These are phyloP conservation scores for Alosa sapidissima DNA, from an alignment of 2,797 vertebrate species.

Conservation along the genomic window DNA sequence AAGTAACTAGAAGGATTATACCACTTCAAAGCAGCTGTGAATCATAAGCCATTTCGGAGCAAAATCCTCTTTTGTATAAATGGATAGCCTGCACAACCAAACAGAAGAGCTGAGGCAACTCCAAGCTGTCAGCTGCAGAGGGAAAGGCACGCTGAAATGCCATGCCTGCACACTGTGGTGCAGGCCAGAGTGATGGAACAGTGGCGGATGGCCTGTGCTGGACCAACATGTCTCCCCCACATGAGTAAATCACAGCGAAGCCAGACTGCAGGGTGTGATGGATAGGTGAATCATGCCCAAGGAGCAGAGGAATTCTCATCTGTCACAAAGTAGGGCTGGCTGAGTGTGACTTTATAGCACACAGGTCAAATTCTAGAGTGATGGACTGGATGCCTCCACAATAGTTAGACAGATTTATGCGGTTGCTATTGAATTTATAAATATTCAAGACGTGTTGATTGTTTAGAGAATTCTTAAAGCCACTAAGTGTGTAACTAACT, in stretches of 20 bases:
- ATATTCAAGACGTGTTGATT: constrained; percentile 64
- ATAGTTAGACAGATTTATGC: constrained; percentile 62
- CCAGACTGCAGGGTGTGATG: constrained; percentile 58
- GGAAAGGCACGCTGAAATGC: constrained; percentile 26
- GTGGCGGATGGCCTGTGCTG: constrained; percentile 54
- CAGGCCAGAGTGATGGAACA: constrained; percentile 55
- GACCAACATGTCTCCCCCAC: constrained; percentile 52
- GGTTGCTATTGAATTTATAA: constrained; percentile 69
- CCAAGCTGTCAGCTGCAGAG: constrained; percentile 34
- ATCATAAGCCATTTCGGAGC: constrained; percentile 72
- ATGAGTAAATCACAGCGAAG: constrained; percentile 69
- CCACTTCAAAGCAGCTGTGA: constrained; percentile 72
- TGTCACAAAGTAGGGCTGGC: constrained; percentile 57
- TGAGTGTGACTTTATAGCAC: constrained; percentile 45
- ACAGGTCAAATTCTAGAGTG: constrained; percentile 44
- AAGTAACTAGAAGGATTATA: constrained; percentile 76
- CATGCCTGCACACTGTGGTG: not conserved
- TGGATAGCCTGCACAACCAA: constrained; percentile 55
- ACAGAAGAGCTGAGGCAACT: constrained; percentile 39
- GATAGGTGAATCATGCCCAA: constrained; percentile 64
- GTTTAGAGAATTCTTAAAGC: constrained; percentile 50
- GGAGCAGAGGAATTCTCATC: constrained; percentile 61
- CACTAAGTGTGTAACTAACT: not conserved
- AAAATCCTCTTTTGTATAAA: constrained; percentile 74
- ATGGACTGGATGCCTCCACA: constrained; percentile 40